These are phyloP conservation scores for Drosophila miranda DNA, from an alignment of 1,140 invertebrate genomes.

Conservation along the genomic window DNA sequence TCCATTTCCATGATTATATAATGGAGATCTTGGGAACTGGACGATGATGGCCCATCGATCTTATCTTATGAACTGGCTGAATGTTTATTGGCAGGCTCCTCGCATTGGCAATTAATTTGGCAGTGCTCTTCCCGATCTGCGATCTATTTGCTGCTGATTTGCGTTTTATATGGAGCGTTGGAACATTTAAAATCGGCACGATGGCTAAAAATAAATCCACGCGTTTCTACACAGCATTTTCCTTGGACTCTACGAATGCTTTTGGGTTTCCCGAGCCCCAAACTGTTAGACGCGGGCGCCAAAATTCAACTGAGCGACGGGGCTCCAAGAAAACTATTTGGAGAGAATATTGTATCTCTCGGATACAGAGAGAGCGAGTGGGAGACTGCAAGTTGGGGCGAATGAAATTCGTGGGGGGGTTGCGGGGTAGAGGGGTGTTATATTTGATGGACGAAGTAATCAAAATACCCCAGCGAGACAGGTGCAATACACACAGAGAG, in stretches of 20 bases:
- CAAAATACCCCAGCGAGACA: slow-evolving; percentile 20
- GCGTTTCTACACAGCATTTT: slow-evolving; percentile 48
- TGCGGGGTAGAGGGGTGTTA: slow-evolving; percentile 1
- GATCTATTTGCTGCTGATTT: slow-evolving; percentile 7
- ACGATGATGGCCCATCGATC: slow-evolving; percentile 7
- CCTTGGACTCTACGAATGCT: slow-evolving; percentile 18
- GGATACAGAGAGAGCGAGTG: slow-evolving; percentile 1
- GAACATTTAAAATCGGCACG: slow-evolving; percentile 41
- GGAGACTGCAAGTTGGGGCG: background rate
- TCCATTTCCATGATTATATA: slow-evolving; percentile 42
- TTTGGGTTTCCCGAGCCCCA: slow-evolving; percentile 18
- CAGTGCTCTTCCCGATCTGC: slow-evolving; percentile 25
- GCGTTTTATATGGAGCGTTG: slow-evolving; percentile 25
- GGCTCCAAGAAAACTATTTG: slow-evolving; percentile 40
- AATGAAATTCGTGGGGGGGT: background rate
- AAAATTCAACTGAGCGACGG: slow-evolving; percentile 55
- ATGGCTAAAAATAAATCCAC: slow-evolving; percentile 46
- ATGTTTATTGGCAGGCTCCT: slow-evolving; percentile 9
- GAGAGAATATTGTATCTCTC: slow-evolving; percentile 11
- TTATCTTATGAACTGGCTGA: slow-evolving; percentile 5
- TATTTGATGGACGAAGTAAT: slow-evolving; percentile 42
- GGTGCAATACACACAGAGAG: slow-evolving; percentile 18
- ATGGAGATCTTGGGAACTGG: background rate
- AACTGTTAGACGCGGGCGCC: slow-evolving; percentile 49
- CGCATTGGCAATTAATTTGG: slow-evolving; percentile 33